Percentiles rank a stretch among this genome's conserved stretches.
phyloP scores from a whole-genome alignment of 2,113 vertebrate species.

The Ptyas mucosa region DNA sequence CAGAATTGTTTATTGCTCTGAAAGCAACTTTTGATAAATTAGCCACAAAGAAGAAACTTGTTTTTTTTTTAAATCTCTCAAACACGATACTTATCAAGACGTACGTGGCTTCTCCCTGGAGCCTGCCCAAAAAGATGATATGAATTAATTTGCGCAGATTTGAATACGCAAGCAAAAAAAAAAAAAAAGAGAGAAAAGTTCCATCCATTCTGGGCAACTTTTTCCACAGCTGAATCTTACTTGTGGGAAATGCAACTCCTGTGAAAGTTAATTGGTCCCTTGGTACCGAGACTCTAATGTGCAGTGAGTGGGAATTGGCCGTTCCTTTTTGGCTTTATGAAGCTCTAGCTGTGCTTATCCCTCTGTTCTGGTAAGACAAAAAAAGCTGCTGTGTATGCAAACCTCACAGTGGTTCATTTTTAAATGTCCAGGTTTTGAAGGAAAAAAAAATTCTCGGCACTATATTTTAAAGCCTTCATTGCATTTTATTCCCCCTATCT shows the following conservation, averaged over 20 bases:
- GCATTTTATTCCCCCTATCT: background rate
- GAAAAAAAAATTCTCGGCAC: background rate
- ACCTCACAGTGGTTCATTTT: background rate
- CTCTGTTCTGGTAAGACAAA: background rate
- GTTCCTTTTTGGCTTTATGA: background rate
- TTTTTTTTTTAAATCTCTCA: background rate
- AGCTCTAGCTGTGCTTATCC: no score
- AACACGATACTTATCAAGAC: background rate
- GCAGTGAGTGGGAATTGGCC: rapidly evolving
- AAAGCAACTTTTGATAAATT: background rate
- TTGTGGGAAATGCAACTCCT: background rate
- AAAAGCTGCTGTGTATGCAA: background rate
- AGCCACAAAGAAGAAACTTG: background rate
- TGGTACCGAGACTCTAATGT: background rate
- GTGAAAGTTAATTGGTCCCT: background rate
- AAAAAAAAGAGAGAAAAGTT: background rate
- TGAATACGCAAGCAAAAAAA: background rate
- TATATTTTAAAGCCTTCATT: background rate
- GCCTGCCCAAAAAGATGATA: background rate
- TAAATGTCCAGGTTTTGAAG: background rate
- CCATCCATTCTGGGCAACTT: background rate
- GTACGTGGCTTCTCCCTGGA: background rate
- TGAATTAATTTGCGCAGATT: background rate
- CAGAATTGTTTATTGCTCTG: background rate
- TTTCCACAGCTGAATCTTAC: background rate